Evolutionary conservation across 1,140 invertebrate genomes (phyloP).

Genomic region (Aphelenchoides besseyi): DNA sequence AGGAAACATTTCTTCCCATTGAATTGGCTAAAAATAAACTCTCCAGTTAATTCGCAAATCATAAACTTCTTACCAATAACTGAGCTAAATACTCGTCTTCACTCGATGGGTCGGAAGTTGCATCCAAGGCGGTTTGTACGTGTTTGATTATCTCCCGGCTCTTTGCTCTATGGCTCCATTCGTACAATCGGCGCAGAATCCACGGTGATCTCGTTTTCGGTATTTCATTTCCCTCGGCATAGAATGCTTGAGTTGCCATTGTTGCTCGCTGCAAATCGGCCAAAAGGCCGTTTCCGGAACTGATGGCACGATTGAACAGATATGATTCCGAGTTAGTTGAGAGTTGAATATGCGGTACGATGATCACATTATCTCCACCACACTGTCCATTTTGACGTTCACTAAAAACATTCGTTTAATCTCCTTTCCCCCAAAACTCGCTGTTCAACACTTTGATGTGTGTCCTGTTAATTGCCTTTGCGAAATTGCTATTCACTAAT

Average conservation of each 20-base stretch:
- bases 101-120: conserved; percentile 43
- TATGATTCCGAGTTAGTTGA: conserved; percentile 56
- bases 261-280: conserved; percentile 61
- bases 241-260: conserved; percentile 61
- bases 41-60: background rate
- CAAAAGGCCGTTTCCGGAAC: conserved; percentile 53
- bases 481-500: background rate
- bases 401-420: conserved; percentile 19
- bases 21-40: conserved; percentile 25
- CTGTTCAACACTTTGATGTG: background rate
- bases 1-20: conserved; percentile 66
- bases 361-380: conserved; percentile 56
- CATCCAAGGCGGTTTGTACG: conserved; percentile 57
- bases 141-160: conserved; percentile 57
- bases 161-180: conserved; percentile 61
- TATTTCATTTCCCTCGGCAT: conserved; percentile 41
- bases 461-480: background rate
- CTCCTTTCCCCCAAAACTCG: background rate
- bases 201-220: conserved; percentile 54
- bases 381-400: conserved; percentile 25
- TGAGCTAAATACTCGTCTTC: conserved; percentile 59
- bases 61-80: conserved; percentile 23
- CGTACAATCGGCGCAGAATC: conserved; percentile 60
- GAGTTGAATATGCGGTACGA: conserved; percentile 60
- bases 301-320: conserved; percentile 57